Evolutionary conservation across 2,797 vertebrate genomes (phyloP).

Genomic region (Morelia viridis): DNA sequence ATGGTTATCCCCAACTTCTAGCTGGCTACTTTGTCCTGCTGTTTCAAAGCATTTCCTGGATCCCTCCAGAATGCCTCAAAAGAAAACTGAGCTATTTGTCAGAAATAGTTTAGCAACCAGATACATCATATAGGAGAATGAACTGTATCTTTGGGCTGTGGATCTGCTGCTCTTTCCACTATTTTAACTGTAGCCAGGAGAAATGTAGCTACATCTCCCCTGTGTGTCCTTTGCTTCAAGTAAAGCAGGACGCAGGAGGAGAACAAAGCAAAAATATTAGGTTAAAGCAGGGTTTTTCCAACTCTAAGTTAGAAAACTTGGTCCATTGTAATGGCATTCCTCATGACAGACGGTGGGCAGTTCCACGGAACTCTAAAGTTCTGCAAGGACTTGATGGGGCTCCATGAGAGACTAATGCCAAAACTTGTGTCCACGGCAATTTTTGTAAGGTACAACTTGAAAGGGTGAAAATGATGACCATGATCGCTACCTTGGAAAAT

Average conservation of each 20-base stretch:
- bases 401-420: background rate
- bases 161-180: background rate
- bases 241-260: background rate
- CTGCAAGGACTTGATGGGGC: background rate
- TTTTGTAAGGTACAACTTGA: background rate
- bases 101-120: background rate
- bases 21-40: background rate
- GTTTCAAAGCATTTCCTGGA: background rate
- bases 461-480: background rate
- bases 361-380: background rate
- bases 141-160: background rate
- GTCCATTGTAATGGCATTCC: too few species aligned
- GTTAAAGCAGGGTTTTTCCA: background rate
- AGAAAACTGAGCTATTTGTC: background rate
- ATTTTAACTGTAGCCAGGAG: background rate
- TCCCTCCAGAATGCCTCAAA: background rate
- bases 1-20: background rate
- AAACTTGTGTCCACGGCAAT: background rate
- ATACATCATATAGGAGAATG: background rate
- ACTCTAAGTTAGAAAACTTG: background rate
- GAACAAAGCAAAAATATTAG: background rate
- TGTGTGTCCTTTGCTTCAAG: background rate
- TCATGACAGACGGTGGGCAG: background rate
- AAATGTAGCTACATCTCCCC: background rate
- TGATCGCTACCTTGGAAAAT: background rate